Base-by-base conservation (phyloP, 2,888 invertebrate genomes). In the Yponomeuta malinellus region DNA sequence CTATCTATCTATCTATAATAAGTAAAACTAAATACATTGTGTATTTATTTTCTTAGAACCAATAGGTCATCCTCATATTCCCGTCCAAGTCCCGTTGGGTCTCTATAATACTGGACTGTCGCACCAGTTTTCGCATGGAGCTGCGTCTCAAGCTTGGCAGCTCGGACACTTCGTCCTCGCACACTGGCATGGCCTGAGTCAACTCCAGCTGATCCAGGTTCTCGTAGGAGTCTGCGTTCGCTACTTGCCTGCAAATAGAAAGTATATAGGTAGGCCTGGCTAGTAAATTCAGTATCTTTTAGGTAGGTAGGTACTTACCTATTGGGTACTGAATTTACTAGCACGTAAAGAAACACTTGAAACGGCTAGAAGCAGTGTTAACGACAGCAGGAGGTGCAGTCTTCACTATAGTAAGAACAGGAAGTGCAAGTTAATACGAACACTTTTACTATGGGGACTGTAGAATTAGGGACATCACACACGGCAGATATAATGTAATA, bases 61-160 rank as follows among this genome's bases (percentile, higher is more conserved):
- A 97, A 85, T 97, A 97, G 0, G 97, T 96, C 93, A 97, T 95
- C 83, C 95, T 96, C 85, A 97, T 95, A 70, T 95, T 95, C 15
- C 97, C 97, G 79, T 96, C 95, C 1, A 94, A 92, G 76, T 96
- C 95, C 73, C 95, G 93, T 74, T 97, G 97, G 1, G 97, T 97
- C 78, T 97, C 97, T 93, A 97, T 94, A 12, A 95, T 93, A 84
- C 97, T 97, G 71, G 95, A 93, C 84, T 97, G 97, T 10, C 96
- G 94, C 10, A 95, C 95, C 59, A 97, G 86, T 78, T 95, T 94
- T 65, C 94, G 94, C 93, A 95, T 94, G 0, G 95, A 95, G 73
- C 85, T 88, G 48, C 93, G 88, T 71, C 94, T 80, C 68, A 83
- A 79, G 48, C 78, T 72, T 15, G 79, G 78, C 69, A 84, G 78